A percentile compares a stretch with the other conserved stretches of the same genome.
These are phyloP conservation scores for Pavo muticus DNA, from an alignment of 2,113 vertebrate species.

Conservation along the genomic window DNA sequence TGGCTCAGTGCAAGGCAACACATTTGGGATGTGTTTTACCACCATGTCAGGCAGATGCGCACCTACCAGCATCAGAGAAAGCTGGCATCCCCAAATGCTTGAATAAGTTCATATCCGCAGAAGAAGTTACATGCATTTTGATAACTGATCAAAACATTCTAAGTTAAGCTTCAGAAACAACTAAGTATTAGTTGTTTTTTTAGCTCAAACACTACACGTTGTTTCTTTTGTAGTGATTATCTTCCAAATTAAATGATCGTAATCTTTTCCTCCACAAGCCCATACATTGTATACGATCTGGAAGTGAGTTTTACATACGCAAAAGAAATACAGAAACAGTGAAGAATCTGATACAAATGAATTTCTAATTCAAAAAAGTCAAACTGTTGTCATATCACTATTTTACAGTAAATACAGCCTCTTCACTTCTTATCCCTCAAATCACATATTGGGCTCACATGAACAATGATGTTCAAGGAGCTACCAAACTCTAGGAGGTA, in stretches of 20 bases:
- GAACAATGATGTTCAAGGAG: background rate
- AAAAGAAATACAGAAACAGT: background rate
- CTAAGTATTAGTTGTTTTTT: background rate
- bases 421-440: background rate
- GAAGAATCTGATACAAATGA: background rate
- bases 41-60: background rate
- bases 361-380: background rate
- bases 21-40: background rate
- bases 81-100: background rate
- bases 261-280: background rate
- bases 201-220: accelerated
- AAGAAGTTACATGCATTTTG: background rate
- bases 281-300: background rate
- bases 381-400: too few relatives aligned
- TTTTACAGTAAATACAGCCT: background rate
- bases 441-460: background rate
- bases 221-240: background rate
- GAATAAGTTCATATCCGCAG: background rate
- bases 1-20: accelerated
- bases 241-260: background rate
- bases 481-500: background rate
- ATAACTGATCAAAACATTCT: background rate
- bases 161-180: background rate
- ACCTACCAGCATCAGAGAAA: background rate
- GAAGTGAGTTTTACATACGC: background rate